Evolutionary conservation across 2,888 invertebrate genomes (phyloP).

Genomic region (Oligia latruncula): DNA sequence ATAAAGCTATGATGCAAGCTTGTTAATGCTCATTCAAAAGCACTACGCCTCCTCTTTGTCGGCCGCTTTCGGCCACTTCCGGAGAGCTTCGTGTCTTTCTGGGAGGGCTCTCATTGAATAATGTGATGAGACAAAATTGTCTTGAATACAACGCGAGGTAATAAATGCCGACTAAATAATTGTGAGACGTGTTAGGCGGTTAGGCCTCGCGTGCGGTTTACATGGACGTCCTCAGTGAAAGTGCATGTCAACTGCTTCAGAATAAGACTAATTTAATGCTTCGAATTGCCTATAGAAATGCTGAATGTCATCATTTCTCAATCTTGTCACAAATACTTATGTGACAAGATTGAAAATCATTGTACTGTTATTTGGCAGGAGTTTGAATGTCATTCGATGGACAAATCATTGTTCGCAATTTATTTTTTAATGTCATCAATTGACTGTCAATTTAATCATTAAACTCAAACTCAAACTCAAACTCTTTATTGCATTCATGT

Average conservation of each 20-base stretch:
- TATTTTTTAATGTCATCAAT: conserved; percentile 5
- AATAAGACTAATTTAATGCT: conserved; percentile 59
- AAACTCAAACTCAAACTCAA: too few relatives aligned
- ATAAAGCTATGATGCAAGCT: conserved; percentile 67
- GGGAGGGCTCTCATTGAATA: conserved; percentile 81
- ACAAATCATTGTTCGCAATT: conserved; percentile 35
- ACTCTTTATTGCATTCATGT: too few relatives aligned
- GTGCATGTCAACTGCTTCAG: conserved; percentile 41
- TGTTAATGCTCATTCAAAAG: conserved; percentile 74
- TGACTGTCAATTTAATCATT: not conserved
- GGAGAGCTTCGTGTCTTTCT: conserved; percentile 72
- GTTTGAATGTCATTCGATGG: conserved; percentile 22
- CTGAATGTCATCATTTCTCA: conserved; percentile 61
- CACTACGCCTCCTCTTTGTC: conserved; percentile 73
- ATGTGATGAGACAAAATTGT: conserved; percentile 81
- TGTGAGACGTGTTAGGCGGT: conserved; percentile 68
- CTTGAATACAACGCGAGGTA: conserved; percentile 76
- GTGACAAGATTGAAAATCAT: conserved; percentile 50
- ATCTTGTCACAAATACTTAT: conserved; percentile 50
- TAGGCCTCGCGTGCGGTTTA: conserved; percentile 62
- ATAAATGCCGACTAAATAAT: conserved; percentile 79
- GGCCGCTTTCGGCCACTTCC: conserved; percentile 72
- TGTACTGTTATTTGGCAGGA: conserved; percentile 49
- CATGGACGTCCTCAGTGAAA: conserved; percentile 63
- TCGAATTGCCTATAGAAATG: conserved; percentile 56